Evolutionary conservation across 1,140 invertebrate genomes (phyloP).

Genomic region (Drosophila gunungcola): DNA sequence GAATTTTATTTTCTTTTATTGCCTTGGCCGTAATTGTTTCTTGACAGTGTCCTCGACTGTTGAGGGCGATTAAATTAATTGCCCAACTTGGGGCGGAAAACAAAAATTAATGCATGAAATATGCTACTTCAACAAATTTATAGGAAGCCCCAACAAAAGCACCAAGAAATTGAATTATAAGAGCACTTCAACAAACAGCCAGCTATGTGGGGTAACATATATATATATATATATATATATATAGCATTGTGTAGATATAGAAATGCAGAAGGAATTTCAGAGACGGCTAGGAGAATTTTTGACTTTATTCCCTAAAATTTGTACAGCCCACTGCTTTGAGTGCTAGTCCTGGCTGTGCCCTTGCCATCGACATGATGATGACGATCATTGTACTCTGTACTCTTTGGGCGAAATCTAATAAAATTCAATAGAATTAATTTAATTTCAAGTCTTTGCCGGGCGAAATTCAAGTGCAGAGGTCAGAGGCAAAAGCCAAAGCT

Average conservation of each 20-base stretch:
- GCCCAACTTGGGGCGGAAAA: constrained; percentile 48
- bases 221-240: constrained; percentile 10
- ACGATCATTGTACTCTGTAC: constrained; percentile 41
- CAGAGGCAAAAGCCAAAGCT: constrained; percentile 35
- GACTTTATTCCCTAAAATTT: constrained; percentile 41
- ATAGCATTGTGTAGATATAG: constrained; percentile 18
- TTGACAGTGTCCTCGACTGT: constrained; percentile 36
- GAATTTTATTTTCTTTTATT: constrained; percentile 47
- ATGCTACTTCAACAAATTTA: constrained; percentile 64
- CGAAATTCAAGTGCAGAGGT: constrained; percentile 69
- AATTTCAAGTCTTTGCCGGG: constrained; percentile 60
- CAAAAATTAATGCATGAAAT: constrained; percentile 67
- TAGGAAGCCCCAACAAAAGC: constrained; percentile 46
- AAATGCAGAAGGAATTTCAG: constrained; percentile 37
- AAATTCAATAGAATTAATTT: constrained; percentile 81
- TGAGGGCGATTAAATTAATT: constrained; percentile 68
- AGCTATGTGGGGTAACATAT: not conserved
- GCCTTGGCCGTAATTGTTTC: constrained; percentile 46
- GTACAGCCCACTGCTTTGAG: constrained; percentile 32
- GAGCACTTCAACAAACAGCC: constrained; percentile 22
- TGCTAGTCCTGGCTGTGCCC: constrained; percentile 44
- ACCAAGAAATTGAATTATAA: constrained; percentile 74
- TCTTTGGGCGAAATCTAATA: constrained; percentile 67
- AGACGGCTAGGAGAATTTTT: constrained; percentile 28
- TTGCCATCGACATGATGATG: constrained; percentile 40